A percentile compares a stretch with the other conserved stretches of the same genome.
These are phyloP conservation scores for Crambe crambe DNA, from an alignment of 37 sponge, comb jelly and placozoan genomes.

Conservation along the genomic window DNA sequence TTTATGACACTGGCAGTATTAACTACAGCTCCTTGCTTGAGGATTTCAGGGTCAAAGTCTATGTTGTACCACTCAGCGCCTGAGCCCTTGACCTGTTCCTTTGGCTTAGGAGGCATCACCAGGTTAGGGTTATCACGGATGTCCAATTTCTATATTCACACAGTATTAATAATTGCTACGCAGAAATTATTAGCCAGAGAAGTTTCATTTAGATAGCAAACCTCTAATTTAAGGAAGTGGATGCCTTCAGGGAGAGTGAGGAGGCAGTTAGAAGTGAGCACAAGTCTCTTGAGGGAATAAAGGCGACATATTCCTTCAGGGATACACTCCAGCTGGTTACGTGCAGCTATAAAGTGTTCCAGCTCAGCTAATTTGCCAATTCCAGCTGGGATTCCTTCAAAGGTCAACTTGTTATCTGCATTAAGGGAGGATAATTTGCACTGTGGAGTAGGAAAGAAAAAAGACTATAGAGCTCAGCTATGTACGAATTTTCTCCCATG, in stretches of 20 bases:
- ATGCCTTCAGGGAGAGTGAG: constrained; percentile 88
- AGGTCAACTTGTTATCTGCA: constrained; percentile 80
- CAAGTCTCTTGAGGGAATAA: constrained; percentile 67
- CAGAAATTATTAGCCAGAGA: too few species aligned
- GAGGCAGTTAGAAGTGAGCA: constrained; percentile 75
- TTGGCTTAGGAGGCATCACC: constrained; percentile 90
- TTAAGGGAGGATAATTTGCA: not conserved
- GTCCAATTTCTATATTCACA: constrained; percentile 71
- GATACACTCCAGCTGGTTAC: constrained; percentile 91
- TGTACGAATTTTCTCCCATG: too few species aligned
- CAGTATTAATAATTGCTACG: not conserved
- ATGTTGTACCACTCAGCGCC: constrained; percentile 93
- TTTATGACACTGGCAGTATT: constrained; percentile 35
- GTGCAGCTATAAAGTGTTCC: constrained; percentile 90
- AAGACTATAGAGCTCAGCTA: too few species aligned
- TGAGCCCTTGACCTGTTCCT: constrained; percentile 68
- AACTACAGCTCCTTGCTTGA: constrained; percentile 73
- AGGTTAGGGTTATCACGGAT: constrained; percentile 86
- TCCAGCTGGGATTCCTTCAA: constrained; percentile 91
- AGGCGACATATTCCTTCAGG: constrained; percentile 93
- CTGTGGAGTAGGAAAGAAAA: not conserved
- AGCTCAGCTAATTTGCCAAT: constrained; percentile 83
- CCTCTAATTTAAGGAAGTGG: constrained; percentile 75
- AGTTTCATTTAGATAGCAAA: too few species aligned
- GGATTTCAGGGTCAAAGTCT: constrained; percentile 83